Evolutionary conservation across 2,888 invertebrate species (phyloP), one percentile per base, ranked within the genome.

Genomic region (Hyles lineata): DNA sequence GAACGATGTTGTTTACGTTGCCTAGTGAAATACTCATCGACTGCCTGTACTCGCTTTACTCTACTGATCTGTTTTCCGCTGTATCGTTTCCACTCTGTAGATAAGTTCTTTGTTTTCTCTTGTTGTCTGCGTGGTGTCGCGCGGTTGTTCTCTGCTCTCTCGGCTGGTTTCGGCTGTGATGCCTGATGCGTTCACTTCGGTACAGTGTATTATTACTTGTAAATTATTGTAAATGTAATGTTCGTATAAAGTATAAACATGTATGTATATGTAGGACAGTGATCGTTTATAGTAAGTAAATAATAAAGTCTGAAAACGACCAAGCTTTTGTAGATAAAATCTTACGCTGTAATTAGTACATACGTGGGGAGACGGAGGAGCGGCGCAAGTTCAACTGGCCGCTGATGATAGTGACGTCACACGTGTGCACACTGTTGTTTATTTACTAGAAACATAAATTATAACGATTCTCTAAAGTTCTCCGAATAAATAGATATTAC

Each of bases 251-350:
- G 59, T 61, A 76, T 76, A 74, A 78, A 76, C 79, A 79, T 77
- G 82, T 76, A 76, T 69, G 72, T 76, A 78, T 73, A 69, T 73
- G 74, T 79, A 78, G 76, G 75, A 80, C 84, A 88, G 88, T 84
- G 85, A 87, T 87, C 84, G 83, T 87, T 86, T 81, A 79, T 86
- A 85, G 85, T 79, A 79, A 78, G 76, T 86, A 86, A 87, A 87
- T 87, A 82, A 85, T 89, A 85, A 93, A 93, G 94, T 94, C 94
- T 94, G 94, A 94, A 87, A 92, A 89, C 92, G 94, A 94, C 94
- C 94, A 94, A 94, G 90, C 88, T 89, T 86, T 83, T 91, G 92
- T 94, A 92, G 87, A 90, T 90, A 89, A 83, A 85, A 81, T 83
- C 79, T 81, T 89, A 90, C 87, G 81, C 78, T 82, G 84, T 90